Conservation (phyloP, 2,888 invertebrate genomes). For the Ptilodon capucinus region DNA sequence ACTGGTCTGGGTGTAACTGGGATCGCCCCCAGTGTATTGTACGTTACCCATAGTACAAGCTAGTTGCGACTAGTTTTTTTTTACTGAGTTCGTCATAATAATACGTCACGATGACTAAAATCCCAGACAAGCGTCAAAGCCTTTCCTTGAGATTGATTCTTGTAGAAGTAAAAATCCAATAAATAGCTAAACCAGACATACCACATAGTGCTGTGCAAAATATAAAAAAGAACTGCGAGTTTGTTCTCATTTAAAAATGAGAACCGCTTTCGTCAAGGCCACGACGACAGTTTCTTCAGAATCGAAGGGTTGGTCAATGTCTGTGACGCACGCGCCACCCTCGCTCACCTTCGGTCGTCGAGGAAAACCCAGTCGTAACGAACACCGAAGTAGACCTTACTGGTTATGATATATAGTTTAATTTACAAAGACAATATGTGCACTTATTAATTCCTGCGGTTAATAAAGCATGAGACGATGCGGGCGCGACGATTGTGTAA, state of each 20-base stretch:
- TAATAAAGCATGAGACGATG: slow-evolving; percentile 40
- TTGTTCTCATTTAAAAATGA: neutral
- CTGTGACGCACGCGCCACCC: slow-evolving; percentile 60
- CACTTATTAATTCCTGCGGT: slow-evolving; percentile 47
- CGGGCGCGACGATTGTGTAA: slow-evolving; percentile 25
- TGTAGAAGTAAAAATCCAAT: too few relatives aligned
- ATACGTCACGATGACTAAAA: too few relatives aligned
- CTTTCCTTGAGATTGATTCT: too few relatives aligned
- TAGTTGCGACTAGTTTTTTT: too few relatives aligned
- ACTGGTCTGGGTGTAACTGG: too few relatives aligned
- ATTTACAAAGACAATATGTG: slow-evolving; percentile 20
- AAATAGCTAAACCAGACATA: neutral
- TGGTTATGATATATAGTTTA: slow-evolving; percentile 19
- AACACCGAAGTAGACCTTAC: slow-evolving; percentile 34
- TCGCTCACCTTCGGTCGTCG: slow-evolving; percentile 55
- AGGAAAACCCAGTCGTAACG: slow-evolving; percentile 54
- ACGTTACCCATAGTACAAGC: too few relatives aligned
- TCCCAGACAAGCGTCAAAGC: too few relatives aligned
- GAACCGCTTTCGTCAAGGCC: neutral
- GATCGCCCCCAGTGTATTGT: too few relatives aligned
- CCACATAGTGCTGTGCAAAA: slow-evolving; percentile 5
- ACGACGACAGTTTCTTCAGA: slow-evolving; percentile 29
- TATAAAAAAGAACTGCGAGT: too few relatives aligned
- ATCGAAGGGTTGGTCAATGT: slow-evolving; percentile 48
- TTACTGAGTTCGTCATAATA: too few relatives aligned